phyloP scores from a whole-genome alignment of 1,140 invertebrate genomes.

The Oncopodura yosiiana region DNA sequence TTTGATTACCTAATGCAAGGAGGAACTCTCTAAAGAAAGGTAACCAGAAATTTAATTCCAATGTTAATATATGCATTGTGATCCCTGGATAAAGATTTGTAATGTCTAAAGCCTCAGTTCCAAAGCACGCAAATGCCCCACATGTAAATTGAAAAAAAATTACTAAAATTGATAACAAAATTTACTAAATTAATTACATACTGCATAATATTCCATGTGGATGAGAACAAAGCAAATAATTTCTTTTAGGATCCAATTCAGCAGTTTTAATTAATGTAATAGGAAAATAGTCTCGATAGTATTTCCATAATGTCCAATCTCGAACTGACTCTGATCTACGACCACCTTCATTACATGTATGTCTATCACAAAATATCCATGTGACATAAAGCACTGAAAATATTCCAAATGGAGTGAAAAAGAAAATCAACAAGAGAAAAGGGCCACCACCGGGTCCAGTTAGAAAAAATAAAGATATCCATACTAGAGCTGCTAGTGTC shows the following conservation, averaged over 20 bases:
- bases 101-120: slow-evolving; percentile 57
- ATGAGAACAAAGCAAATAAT: slow-evolving; percentile 78
- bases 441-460: slow-evolving; percentile 39
- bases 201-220: slow-evolving; percentile 78
- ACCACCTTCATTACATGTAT: slow-evolving; percentile 52
- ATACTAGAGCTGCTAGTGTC: slow-evolving; percentile 46
- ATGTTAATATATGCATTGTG: slow-evolving; percentile 57
- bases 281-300: slow-evolving; percentile 74
- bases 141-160: too few species aligned
- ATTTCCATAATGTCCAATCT: slow-evolving; percentile 57
- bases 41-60: slow-evolving; percentile 68
- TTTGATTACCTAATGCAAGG: slow-evolving; percentile 34
- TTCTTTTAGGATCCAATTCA: slow-evolving; percentile 64
- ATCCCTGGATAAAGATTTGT: slow-evolving; percentile 67
- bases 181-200: too few species aligned
- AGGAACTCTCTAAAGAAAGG: slow-evolving; percentile 70
- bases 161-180: too few species aligned
- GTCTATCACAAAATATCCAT: slow-evolving; percentile 59
- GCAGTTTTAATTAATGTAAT: slow-evolving; percentile 66
- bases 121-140: slow-evolving; percentile 67
- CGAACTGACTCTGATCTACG: slow-evolving; percentile 51
- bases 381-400: slow-evolving; percentile 52
- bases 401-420: slow-evolving; percentile 42
- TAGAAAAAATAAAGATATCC: slow-evolving; percentile 56
- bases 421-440: slow-evolving; percentile 40